phyloP scores from a whole-genome alignment of 2,797 vertebrate genomes.

The Sylvilagus floridanus region DNA sequence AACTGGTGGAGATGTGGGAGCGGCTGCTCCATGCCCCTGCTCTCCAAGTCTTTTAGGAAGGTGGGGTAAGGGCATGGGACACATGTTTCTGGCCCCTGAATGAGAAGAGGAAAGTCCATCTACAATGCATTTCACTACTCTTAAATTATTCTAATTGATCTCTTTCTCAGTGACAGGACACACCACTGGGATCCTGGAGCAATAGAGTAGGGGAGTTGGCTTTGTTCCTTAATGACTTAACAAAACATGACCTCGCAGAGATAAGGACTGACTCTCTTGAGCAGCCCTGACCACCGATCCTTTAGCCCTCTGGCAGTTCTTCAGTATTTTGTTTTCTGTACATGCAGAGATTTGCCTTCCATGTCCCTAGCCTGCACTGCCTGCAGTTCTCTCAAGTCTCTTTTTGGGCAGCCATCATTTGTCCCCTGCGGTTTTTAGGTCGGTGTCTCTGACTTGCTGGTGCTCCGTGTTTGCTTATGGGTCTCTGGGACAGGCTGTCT shows the following conservation, averaged over 20 bases:
- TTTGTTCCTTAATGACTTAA: conserved; percentile 70
- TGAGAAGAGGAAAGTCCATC: neutral
- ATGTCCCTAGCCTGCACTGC: neutral
- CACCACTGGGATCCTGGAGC: conserved; percentile 66
- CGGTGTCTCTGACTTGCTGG: neutral
- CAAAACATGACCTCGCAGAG: conserved; percentile 53
- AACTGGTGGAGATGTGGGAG: neutral
- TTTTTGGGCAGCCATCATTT: neutral
- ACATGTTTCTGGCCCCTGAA: neutral
- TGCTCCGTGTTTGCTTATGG: neutral
- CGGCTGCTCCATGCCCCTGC: neutral
- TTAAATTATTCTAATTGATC: conserved; percentile 65
- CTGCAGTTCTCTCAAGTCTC: neutral
- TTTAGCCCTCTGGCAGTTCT: conserved; percentile 26
- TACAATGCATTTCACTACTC: neutral
- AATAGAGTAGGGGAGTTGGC: conserved; percentile 62
- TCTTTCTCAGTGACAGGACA: conserved; percentile 62
- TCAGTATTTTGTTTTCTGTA: neutral
- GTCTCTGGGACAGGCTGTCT: neutral
- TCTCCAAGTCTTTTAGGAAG: neutral
- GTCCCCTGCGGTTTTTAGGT: conserved; percentile 18
- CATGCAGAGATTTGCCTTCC: conserved; percentile 54
- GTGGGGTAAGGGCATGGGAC: rapidly evolving
- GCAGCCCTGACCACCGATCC: conserved; percentile 46
- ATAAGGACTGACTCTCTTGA: neutral